These are phyloP conservation scores for Unio pictorum DNA, from an alignment of 2,888 invertebrate genomes.

Conservation along the genomic window DNA sequence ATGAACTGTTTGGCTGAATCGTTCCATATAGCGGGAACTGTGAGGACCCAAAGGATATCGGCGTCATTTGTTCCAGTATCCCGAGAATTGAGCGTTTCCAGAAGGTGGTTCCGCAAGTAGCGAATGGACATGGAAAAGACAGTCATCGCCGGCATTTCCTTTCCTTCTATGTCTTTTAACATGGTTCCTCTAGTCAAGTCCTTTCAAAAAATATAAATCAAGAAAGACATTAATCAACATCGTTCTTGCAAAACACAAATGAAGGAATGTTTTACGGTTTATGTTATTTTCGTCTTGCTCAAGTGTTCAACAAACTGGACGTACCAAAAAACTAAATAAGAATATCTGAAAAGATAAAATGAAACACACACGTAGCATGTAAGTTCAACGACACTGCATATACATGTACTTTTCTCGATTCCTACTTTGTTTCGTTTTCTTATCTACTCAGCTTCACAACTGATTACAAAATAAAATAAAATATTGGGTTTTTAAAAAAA, in stretches of 20 bases:
- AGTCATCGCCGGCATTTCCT: constrained; percentile 16
- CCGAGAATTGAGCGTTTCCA: constrained; percentile 6
- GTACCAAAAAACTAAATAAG: too few relatives aligned
- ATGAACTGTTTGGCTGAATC: constrained; percentile 29
- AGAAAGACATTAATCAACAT: not conserved
- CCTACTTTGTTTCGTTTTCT: too few relatives aligned
- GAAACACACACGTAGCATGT: too few relatives aligned
- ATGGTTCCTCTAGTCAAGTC: constrained; percentile 13
- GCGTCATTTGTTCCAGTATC: constrained; percentile 9
- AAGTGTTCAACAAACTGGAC: too few relatives aligned
- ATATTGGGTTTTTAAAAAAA: too few relatives aligned
- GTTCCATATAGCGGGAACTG: constrained; percentile 25
- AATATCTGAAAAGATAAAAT: too few relatives aligned
- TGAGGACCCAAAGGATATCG: constrained; percentile 23
- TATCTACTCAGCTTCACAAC: too few relatives aligned
- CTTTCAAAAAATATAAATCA: constrained; percentile 5
- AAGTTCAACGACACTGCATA: too few relatives aligned
- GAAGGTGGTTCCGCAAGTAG: constrained; percentile 16
- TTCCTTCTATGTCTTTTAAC: constrained; percentile 17
- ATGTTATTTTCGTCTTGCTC: too few relatives aligned
- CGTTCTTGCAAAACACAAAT: not conserved
- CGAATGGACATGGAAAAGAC: constrained; percentile 18
- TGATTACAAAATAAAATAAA: too few relatives aligned
- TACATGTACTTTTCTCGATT: too few relatives aligned
- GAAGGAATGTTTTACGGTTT: too few relatives aligned